phyloP scores from a whole-genome alignment of 2,888 invertebrate genomes.

The Ceriagrion tenellum region DNA sequence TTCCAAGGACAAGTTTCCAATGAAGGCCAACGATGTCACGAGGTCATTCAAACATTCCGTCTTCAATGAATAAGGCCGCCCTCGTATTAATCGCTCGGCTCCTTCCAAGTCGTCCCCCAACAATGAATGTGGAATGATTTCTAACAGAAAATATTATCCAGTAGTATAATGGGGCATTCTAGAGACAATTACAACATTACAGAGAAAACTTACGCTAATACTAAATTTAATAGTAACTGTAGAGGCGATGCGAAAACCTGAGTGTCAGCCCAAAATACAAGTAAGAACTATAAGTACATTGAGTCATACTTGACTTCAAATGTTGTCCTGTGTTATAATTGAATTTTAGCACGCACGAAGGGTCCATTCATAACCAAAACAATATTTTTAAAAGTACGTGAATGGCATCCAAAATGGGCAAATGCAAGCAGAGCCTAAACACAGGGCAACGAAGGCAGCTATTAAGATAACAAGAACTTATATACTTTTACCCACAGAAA shows the following conservation, averaged over 20 bases:
- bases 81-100: not conserved
- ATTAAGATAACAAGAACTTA: not conserved
- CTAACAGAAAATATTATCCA: not conserved
- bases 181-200: not conserved
- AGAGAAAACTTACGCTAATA: not conserved
- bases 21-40: conserved; percentile 66
- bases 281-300: not conserved
- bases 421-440: not conserved
- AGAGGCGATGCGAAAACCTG: not conserved
- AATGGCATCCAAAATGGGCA: not conserved
- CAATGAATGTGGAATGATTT: not conserved
- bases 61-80: conserved; percentile 1
- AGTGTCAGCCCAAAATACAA: not conserved
- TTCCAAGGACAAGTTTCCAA: conserved; percentile 44
- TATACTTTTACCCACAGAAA: not conserved
- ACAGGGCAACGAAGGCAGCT: not conserved
- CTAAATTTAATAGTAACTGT: not conserved
- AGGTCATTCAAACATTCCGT: conserved; percentile 48
- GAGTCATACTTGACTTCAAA: not conserved
- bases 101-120: not conserved
- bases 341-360: not conserved
- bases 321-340: not conserved
- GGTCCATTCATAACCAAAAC: not conserved
- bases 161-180: not conserved
- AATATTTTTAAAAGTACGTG: not conserved